Percentiles rank a stretch among this genome's conserved stretches.
phyloP scores from a whole-genome alignment of 2,113 vertebrate species.

The Cygnus buccinator region DNA sequence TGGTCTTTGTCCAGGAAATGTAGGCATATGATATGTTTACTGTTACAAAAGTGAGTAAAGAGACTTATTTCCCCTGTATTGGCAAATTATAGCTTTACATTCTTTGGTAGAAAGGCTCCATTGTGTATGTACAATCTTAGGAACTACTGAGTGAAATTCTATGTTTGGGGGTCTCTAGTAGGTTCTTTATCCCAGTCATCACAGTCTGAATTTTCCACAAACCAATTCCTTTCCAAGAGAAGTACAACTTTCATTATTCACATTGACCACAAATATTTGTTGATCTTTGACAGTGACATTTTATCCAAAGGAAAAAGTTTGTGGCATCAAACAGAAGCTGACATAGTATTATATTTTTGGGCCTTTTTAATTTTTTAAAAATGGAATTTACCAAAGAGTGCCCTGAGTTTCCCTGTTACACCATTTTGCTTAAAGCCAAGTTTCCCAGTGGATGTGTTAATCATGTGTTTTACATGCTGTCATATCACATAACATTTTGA shows the following conservation, averaged over 20 bases:
- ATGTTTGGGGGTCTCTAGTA: not conserved
- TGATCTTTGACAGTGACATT: not conserved
- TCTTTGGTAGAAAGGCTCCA: not conserved
- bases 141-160: not conserved
- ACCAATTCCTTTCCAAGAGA: not conserved
- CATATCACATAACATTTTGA: slow-evolving; percentile 74
- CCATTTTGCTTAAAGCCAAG: slow-evolving; percentile 42
- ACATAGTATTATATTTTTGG: not conserved
- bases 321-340: not conserved
- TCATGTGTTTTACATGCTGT: slow-evolving; percentile 75
- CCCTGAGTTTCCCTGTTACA: slow-evolving; percentile 13
- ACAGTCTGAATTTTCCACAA: not conserved
- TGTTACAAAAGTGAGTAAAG: not conserved
- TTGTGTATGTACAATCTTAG: not conserved
- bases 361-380: not conserved
- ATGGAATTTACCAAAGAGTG: slow-evolving; percentile 7
- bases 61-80: not conserved
- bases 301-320: not conserved
- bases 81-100: not conserved
- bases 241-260: not conserved
- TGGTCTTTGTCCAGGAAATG: not conserved
- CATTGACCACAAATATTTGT: not conserved
- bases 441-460: slow-evolving; percentile 66
- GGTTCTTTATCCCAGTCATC: not conserved
- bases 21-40: not conserved